Evolutionary conservation across 2,888 invertebrate species (phyloP), one percentile per base, ranked within the genome.

Genomic region (Parelbella ahira): DNA sequence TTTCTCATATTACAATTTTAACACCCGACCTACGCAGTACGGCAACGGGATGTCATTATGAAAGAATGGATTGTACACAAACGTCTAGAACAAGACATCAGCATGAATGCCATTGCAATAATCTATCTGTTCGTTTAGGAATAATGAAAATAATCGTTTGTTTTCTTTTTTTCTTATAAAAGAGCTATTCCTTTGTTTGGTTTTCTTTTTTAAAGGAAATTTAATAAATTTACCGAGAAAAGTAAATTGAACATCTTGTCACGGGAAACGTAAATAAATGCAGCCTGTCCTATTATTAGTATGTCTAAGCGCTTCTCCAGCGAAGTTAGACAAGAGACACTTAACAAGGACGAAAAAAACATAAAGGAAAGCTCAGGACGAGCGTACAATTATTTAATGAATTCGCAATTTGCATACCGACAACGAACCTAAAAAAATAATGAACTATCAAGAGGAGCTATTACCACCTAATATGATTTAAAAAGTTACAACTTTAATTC

Each of bases 331-430:
- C 72, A 75, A 77, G 73, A 70, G 74, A 63, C 63, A 68, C 67
- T 72, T 73, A 72, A 73, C 72, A 72, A 74, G 68, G 60, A 62
- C 53, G 34, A 61, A 63, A 66, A 68, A 63, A 71, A 43, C n/a
- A 23, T 23, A 23, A 69, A 69, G 53, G 57, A 67, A 76, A 72
- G 67, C 69, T 71, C 58, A 55, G 58, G 57, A 65, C 64, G 64
- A 60, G 63, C 65, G 75, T 34, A 79, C 80, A 79, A 82, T 76
- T 71, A 77, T 82, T 79, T 79, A 80, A 80, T 82, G 81, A 82
- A 82, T 80, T 82, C 71, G 67, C 73, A 79, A 80, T 82, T 82
- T 81, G 78, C 79, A 81, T 82, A 75, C 78, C 76, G 72, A 76
- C 72, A 69, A 68, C 67, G 66, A 63, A 53, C 58, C 63, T 58